phyloP scores from a whole-genome alignment of 2,113 vertebrate genomes.

The Protomyctophum bolini region DNA sequence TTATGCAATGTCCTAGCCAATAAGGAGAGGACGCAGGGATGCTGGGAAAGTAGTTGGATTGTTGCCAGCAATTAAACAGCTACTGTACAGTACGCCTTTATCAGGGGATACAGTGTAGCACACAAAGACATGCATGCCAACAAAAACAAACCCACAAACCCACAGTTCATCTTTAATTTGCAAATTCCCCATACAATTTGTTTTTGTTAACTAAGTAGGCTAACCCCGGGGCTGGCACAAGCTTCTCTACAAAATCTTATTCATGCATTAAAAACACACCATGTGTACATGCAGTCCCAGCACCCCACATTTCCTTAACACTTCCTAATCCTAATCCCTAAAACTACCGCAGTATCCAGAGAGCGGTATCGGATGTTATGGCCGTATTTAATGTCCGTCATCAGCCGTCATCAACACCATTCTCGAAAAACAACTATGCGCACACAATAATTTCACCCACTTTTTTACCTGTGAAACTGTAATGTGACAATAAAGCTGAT shows the following conservation, averaged over 20 bases:
- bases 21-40: constrained; percentile 13
- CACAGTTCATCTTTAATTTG: not conserved
- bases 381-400: no score
- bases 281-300: not conserved
- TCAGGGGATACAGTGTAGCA: not conserved
- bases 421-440: no score
- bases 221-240: not conserved
- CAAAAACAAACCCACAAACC: not conserved
- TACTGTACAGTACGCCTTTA: not conserved
- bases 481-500: no score
- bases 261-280: not conserved
- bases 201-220: not conserved
- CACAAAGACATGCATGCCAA: not conserved
- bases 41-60: constrained; percentile 23
- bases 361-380: no score
- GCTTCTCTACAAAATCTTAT: not conserved
- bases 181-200: not conserved
- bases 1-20: constrained; percentile 28
- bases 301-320: no score
- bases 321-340: no score
- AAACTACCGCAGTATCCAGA: no score
- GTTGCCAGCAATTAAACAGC: constrained; percentile 29
- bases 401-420: no score
- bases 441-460: no score
- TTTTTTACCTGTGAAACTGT: no score